phyloP scores from a whole-genome alignment of 2,797 vertebrate species.

The Sandelia bainsii region DNA sequence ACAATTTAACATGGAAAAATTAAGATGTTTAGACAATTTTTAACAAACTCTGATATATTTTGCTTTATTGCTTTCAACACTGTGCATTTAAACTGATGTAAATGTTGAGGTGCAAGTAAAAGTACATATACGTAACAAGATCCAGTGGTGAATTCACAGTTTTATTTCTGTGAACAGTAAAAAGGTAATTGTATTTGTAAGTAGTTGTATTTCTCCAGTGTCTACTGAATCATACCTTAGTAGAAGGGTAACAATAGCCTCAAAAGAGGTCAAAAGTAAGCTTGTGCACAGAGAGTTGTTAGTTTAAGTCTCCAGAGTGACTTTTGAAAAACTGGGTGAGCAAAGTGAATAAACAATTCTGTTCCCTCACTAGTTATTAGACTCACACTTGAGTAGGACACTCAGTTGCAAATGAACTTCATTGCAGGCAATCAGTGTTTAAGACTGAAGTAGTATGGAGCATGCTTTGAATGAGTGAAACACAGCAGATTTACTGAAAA shows the following conservation, averaged over 20 bases:
- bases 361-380: not conserved
- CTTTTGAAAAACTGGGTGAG: conserved; percentile 1
- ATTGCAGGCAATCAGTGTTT: not conserved
- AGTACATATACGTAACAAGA: too few species aligned
- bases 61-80: too few species aligned
- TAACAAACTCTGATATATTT: too few species aligned
- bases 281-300: not conserved
- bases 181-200: not conserved
- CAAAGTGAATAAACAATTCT: conserved; percentile 14
- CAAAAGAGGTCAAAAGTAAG: not conserved
- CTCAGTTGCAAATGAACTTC: not conserved
- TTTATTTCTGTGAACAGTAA: not conserved
- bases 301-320: not conserved
- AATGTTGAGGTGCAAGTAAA: too few species aligned
- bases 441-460: not conserved
- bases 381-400: not conserved
- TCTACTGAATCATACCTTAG: not conserved
- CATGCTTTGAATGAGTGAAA: conserved; percentile 5
- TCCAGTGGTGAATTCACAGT: too few species aligned
- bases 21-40: too few species aligned
- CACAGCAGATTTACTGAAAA: not conserved
- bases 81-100: too few species aligned
- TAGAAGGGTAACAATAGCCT: conserved; percentile 6
- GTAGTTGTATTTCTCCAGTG: conserved; percentile 22
- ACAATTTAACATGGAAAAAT: too few species aligned